phyloP scores from a whole-genome alignment of 2,113 vertebrate genomes.

The Psilopsiagon aymara region DNA sequence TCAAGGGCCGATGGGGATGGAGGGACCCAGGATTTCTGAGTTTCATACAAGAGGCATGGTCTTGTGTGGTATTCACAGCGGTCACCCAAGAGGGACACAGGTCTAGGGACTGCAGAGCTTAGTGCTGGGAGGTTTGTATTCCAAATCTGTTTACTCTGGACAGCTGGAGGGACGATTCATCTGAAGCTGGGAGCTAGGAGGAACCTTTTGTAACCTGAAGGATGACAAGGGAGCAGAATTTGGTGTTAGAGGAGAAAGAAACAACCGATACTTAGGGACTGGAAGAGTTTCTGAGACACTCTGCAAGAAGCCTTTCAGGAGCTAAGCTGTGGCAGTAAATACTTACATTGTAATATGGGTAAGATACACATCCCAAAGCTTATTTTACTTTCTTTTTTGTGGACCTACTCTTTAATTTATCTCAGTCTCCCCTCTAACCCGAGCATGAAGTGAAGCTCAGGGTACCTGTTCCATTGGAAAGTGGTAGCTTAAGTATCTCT shows the following conservation, averaged over 20 bases:
- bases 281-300: neutral
- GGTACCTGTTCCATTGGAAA: neutral
- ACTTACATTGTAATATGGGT: neutral
- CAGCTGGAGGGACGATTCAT: neutral
- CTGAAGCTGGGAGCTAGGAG: neutral
- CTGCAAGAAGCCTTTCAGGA: neutral
- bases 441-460: neutral
- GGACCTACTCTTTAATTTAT: neutral
- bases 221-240: neutral
- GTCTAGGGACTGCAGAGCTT: neutral
- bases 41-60: neutral
- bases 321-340: neutral
- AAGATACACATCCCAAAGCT: neutral
- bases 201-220: neutral
- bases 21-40: neutral
- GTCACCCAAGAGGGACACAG: neutral
- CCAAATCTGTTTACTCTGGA: neutral
- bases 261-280: fast-evolving
- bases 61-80: neutral
- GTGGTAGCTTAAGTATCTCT: neutral
- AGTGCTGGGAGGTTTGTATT: neutral
- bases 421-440: neutral
- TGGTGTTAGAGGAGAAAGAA: neutral
- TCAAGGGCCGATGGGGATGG: neutral
- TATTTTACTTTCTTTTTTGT: neutral